Evolutionary conservation across 1,140 invertebrate genomes (phyloP).

Genomic region (Pogonomyrmex barbatus): DNA sequence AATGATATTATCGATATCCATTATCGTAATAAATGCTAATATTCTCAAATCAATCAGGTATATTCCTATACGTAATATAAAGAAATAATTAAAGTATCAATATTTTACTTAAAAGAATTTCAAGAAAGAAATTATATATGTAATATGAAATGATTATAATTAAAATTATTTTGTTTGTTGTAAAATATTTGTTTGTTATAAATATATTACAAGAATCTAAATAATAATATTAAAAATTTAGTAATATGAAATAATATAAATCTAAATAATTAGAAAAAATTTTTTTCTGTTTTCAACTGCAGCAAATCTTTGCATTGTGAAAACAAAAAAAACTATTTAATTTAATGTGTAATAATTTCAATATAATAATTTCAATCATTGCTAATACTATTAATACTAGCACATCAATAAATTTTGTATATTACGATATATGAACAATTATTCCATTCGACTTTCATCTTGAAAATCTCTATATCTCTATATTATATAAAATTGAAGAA

Average conservation of each 20-base stretch:
- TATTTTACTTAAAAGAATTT: neutral
- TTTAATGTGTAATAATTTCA: neutral
- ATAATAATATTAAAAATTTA: neutral
- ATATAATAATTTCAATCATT: neutral
- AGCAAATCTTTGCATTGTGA: neutral
- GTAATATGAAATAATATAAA: neutral
- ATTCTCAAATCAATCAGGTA: neutral
- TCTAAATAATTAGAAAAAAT: neutral
- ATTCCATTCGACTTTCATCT: neutral
- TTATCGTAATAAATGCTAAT: neutral
- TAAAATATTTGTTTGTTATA: neutral
- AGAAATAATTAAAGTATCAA: neutral
- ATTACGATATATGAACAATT: neutral
- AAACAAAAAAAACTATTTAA: neutral
- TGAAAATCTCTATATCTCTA: no score
- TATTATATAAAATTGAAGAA: neutral
- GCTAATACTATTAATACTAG: neutral
- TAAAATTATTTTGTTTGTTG: neutral
- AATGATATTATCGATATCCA: neutral
- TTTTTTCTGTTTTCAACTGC: neutral
- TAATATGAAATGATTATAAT: neutral
- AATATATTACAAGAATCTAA: neutral
- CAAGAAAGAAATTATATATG: neutral
- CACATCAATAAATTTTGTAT: neutral
- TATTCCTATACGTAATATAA: neutral